Base-by-base conservation (phyloP, 2,113 vertebrate species). In the Aythya baeri region DNA sequence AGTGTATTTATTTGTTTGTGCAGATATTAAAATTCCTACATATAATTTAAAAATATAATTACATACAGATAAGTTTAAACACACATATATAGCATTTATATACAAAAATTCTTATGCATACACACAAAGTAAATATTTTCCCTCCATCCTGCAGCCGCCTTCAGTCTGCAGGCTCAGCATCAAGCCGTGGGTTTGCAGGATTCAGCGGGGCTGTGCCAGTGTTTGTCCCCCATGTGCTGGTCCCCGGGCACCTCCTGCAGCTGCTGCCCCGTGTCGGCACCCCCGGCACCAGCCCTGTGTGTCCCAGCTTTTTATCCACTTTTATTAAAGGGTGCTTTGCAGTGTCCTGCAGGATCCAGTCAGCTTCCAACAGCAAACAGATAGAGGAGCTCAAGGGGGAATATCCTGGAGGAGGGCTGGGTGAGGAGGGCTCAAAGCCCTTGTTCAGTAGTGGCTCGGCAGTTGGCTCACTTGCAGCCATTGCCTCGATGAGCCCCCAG, bases 401-500 rank as follows among this genome's bases (percentile, higher is more conserved):
- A 49, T 57, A 70, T 49, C 22, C 29, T 41, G 17, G 38, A 43
- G 26, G 44, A 13, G n/a, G 38, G 34, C 9, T 4, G 10, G 16
- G 32, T 4, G 17, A 31, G 44, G 17, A 15, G 34, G 55, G 52
- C 36, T 32, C 62, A 52, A 1, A 14, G 29, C 70, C 34, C 23
- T 3, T 17, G 43, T 57, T 29, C 4, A 2, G 61, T 54, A 50
- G 38, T 6, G 2, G 50, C 38, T 71, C 3, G 0, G 59, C 36
- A 76, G 49, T 50, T 49, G 32, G 61, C 12, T 58, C 25, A 7
- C 31, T 31, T 43, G 26, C 10, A 66, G 77, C 72, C n/a, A 16
- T 7, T 25, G 59, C 86, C 80, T 29, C 1, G 0, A 77, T 32
- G 46, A 90, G 46, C 50, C 32, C 75, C 5, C 0, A 59, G 22